Conservation (phyloP, 2,797 vertebrate genomes). For the Melanotaenia pygmaea region DNA sequence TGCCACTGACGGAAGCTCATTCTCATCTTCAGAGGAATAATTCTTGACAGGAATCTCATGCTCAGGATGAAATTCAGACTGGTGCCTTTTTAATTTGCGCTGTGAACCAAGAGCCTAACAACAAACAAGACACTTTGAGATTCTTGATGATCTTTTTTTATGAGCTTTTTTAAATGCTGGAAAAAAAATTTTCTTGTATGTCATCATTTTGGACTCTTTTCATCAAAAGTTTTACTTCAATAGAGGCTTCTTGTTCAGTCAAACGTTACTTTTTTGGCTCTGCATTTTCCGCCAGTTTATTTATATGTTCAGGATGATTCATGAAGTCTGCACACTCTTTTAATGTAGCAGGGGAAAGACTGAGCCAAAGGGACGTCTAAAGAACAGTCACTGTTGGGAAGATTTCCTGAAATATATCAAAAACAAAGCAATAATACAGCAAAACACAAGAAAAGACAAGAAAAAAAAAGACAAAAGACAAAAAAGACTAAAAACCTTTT, state of each 20-base stretch:
- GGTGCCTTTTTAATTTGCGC: constrained; percentile 29
- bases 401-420: not conserved
- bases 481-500: not conserved
- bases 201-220: not conserved
- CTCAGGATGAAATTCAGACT: constrained; percentile 3
- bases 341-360: constrained; percentile 40
- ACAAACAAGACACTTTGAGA: constrained; percentile 32
- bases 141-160: constrained; percentile 12
- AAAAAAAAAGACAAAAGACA: not conserved
- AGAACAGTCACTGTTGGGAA: not conserved
- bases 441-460: not conserved
- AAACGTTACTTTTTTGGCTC: not conserved
- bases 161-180: constrained; percentile 7
- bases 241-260: constrained; percentile 35
- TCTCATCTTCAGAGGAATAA: not conserved
- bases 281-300: constrained; percentile 6
- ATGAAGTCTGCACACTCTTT: constrained; percentile 52
- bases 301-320: constrained; percentile 42
- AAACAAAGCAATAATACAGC: too few species aligned
- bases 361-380: constrained; percentile 41
- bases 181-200: not conserved
- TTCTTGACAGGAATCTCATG: not conserved
- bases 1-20: not conserved
- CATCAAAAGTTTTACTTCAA: constrained; percentile 27
- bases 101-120: constrained; percentile 21